Percentiles rank a stretch among this genome's conserved stretches.
phyloP scores from a whole-genome alignment of 2,888 invertebrate species.

The Lithosia quadra region DNA sequence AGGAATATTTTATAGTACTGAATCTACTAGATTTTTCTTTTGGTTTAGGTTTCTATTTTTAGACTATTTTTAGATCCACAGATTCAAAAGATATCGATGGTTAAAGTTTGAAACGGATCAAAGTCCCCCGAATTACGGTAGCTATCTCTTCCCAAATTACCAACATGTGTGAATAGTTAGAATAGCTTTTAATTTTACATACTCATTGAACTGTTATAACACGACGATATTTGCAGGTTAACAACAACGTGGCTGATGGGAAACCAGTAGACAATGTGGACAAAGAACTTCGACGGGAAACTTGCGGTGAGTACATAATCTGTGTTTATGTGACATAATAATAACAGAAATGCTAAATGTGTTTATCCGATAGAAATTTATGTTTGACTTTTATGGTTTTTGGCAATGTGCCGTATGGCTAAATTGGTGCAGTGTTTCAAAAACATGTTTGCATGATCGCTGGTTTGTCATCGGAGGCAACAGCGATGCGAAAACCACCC shows the following conservation, averaged over 20 bases:
- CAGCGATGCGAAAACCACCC: too few species aligned
- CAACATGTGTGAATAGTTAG: constrained; percentile 28
- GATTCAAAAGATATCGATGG: neutral
- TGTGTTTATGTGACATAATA: constrained; percentile 3
- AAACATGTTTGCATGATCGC: neutral
- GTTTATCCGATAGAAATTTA: constrained; percentile 5
- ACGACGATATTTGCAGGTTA: constrained; percentile 64
- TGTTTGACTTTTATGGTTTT: neutral
- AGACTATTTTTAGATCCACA: neutral
- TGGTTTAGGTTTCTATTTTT: too few species aligned
- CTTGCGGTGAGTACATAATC: constrained; percentile 64
- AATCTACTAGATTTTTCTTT: too few species aligned
- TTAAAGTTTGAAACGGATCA: neutral
- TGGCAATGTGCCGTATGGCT: neutral
- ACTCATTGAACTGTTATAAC: constrained; percentile 31
- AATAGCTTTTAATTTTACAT: constrained; percentile 35
- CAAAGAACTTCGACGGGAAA: constrained; percentile 73
- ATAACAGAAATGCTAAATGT: constrained; percentile 3
- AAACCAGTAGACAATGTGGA: constrained; percentile 67
- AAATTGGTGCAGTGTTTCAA: neutral
- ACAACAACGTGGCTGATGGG: constrained; percentile 63
- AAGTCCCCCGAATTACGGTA: neutral
- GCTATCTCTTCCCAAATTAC: constrained; percentile 16
- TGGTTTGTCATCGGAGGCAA: neutral
- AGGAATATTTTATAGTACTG: too few species aligned